Evolutionary conservation across 1,140 invertebrate genomes (phyloP).

Genomic region (Drosophila pectinifera): DNA sequence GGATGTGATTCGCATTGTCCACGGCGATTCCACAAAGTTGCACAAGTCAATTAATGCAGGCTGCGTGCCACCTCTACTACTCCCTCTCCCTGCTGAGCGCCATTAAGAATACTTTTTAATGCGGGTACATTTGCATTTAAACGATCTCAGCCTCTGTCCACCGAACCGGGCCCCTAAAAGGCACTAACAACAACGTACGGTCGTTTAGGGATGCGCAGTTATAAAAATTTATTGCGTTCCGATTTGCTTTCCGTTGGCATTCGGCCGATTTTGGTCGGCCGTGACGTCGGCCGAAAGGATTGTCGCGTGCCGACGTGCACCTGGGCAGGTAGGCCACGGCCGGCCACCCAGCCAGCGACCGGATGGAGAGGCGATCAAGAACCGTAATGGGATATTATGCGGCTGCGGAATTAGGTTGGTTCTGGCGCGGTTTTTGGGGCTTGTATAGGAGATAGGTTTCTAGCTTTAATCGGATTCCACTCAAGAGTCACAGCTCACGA

Average conservation of each 20-base stretch:
- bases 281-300: slow-evolving; percentile 55
- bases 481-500: background rate
- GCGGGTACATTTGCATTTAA: slow-evolving; percentile 68
- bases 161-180: slow-evolving; percentile 24
- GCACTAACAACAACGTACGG: slow-evolving; percentile 33
- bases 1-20: slow-evolving; percentile 64
- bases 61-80: slow-evolving; percentile 32
- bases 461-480: background rate
- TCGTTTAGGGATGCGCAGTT: slow-evolving; percentile 44
- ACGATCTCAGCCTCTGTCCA: slow-evolving; percentile 50
- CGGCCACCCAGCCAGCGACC: slow-evolving; percentile 1
- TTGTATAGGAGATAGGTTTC: no score
- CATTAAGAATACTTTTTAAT: slow-evolving; percentile 75
- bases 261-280: slow-evolving; percentile 15
- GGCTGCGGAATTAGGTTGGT: background rate
- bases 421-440: background rate
- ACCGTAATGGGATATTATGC: slow-evolving; percentile 3
- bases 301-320: slow-evolving; percentile 66
- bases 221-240: slow-evolving; percentile 53
- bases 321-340: slow-evolving; percentile 64
- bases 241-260: slow-evolving; percentile 30
- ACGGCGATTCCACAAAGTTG: slow-evolving; percentile 48
- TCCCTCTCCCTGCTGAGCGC: background rate
- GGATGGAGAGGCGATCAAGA: slow-evolving; percentile 21
- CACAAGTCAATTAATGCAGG: slow-evolving; percentile 68